Conservation (phyloP, 2,113 vertebrate genomes). For the Plestiodon gilberti region DNA sequence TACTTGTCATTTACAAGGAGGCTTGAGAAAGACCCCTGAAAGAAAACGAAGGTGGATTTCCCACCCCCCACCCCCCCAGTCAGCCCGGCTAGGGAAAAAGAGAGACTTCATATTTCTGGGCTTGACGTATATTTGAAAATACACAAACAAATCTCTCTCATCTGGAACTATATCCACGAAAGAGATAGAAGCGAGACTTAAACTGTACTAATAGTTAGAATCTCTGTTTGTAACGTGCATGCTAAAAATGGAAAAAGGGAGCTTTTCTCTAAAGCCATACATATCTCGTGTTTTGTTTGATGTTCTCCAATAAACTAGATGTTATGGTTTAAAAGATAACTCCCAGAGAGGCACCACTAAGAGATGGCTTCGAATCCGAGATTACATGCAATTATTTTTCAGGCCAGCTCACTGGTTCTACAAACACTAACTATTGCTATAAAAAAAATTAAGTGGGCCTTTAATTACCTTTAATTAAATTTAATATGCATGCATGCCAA, state of each 20-base stretch:
- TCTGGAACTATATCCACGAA: not conserved
- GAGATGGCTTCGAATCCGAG: not conserved
- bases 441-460: not conserved
- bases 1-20: conserved; percentile 46
- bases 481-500: not conserved
- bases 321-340: not conserved
- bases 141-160: not conserved
- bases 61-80: not conserved
- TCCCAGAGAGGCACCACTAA: not conserved
- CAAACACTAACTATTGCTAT: not conserved
- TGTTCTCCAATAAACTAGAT: conserved; percentile 5
- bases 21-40: conserved; percentile 22
- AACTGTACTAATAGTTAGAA: not conserved
- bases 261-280: not conserved
- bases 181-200: not conserved
- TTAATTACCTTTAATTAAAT: too few species aligned
- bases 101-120: not conserved
- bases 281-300: not conserved
- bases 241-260: not conserved
- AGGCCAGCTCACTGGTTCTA: not conserved
- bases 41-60: conserved; percentile 5
- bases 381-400: not conserved
- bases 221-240: conserved; percentile 3
- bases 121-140: conserved; percentile 9
- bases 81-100: not conserved